Evolutionary conservation across 2,797 vertebrate species (phyloP).

Genomic region (Champsocephalus gunnari): DNA sequence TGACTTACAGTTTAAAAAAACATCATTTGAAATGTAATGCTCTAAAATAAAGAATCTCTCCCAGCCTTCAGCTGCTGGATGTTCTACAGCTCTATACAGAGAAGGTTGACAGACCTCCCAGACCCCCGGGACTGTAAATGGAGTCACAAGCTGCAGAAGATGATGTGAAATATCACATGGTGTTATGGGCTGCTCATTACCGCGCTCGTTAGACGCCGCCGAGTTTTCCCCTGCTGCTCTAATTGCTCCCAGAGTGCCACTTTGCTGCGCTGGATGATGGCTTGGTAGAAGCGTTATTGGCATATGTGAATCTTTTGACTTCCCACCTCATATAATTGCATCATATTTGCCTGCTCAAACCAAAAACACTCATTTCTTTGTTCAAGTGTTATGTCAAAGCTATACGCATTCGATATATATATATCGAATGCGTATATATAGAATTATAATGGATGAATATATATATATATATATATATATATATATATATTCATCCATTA

Average conservation of each 20-base stretch:
- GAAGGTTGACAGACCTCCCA: slow-evolving; percentile 20
- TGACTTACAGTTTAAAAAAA: no score
- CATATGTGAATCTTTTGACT: slow-evolving; percentile 47
- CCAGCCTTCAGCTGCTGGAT: background rate
- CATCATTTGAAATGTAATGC: background rate
- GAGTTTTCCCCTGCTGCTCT: slow-evolving; percentile 41
- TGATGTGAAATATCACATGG: slow-evolving; percentile 57
- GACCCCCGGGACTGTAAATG: slow-evolving; percentile 50
- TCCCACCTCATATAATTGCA: slow-evolving; percentile 1
- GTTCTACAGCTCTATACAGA: slow-evolving; percentile 4
- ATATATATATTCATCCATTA: no score
- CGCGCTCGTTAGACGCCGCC: slow-evolving; percentile 39
- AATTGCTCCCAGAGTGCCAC: slow-evolving; percentile 71
- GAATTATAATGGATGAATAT: no score
- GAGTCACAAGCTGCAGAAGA: slow-evolving; percentile 43
- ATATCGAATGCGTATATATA: no score
- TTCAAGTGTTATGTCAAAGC: background rate
- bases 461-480: no score
- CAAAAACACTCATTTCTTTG: slow-evolving; percentile 1
- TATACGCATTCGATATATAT: no score
- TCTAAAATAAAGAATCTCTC: background rate
- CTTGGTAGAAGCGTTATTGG: slow-evolving; percentile 49
- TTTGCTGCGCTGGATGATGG: slow-evolving; percentile 26
- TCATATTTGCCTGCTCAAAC: slow-evolving; percentile 11
- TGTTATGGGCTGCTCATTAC: slow-evolving; percentile 62